Base-by-base conservation (phyloP, 2,113 vertebrate genomes). In the Gnathonemus echidnorhynchus region DNA sequence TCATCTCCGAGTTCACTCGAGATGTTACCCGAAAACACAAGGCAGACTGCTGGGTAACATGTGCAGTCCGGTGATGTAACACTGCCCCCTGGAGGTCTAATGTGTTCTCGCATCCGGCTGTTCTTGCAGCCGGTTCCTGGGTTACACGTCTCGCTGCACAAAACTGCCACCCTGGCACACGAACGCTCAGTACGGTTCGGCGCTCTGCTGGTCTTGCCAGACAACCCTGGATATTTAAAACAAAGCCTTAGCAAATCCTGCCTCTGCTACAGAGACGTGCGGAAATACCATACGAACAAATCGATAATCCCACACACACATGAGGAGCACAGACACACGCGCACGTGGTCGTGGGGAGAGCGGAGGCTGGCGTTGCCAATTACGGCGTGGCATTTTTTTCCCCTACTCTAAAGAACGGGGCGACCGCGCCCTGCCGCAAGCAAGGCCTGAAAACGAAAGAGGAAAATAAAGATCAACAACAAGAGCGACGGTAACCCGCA, bases 61-160 rank as follows among this genome's bases (percentile, higher is more conserved):
- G 6, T 11, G 31, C 15, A 11, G 52, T 27, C n/a, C 10, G 52
- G 39, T 15, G 27, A 56, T 50, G 31, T 15, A 90, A 90, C 89
- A 90, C 89, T 90, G 89, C 56, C 89, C 86, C 89, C 89, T 87
- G 86, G 84, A 87, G 89, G 58, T 39, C n/a, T 53, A 21, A 50
- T 39, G 48, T 19, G 7, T 42, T 80, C 35, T 19, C 1, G 35
- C 31, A 80, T 17, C 27, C 1, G n/a, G 62, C 31, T 35, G 35
- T 80, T 42, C 74, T 3, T 6, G 31, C 27, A 39, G 70, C 4
- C 1, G 15, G 31, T 77, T 39, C 70, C 70, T 6, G 70, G 52
- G 77, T 58, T 77, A 66, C 42, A 80, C 89, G 56, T 85, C 56
- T 19, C 35, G 45, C 17, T 53, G 2, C 50, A 89, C 27, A 53